phyloP scores from a whole-genome alignment of 92 coral and sea anemone species.

The Zoanthus sansibaricus region DNA sequence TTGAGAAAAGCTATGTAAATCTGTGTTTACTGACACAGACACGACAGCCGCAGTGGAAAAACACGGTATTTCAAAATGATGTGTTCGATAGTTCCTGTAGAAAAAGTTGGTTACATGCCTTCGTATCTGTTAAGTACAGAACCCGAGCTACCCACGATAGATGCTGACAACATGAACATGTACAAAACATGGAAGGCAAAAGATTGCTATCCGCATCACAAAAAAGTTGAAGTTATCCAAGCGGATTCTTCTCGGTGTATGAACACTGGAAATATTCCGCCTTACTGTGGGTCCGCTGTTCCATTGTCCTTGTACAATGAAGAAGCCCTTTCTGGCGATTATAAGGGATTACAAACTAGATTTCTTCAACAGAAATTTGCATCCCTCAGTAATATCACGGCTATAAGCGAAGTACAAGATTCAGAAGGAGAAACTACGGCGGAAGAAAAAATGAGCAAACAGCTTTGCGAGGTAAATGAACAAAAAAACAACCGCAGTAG shows the following conservation, averaged over 20 bases:
- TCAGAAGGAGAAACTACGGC: constrained; percentile 5
- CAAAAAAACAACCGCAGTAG: neutral
- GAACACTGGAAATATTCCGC: neutral
- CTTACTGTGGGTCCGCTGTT: neutral
- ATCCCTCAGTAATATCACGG: constrained; percentile 26
- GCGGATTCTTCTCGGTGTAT: neutral
- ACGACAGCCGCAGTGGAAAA: constrained; percentile 45
- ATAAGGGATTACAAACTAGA: constrained; percentile 11
- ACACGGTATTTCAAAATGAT: constrained; percentile 37
- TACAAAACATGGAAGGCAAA: constrained; percentile 12
- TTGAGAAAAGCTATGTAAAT: constrained; percentile 41
- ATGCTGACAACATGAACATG: constrained; percentile 10
- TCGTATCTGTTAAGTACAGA: constrained; percentile 7
- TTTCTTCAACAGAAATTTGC: constrained; percentile 41
- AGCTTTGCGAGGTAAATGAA: neutral
- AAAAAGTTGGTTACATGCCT: constrained; percentile 5
- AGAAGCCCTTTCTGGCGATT: constrained; percentile 1
- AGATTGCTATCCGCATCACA: neutral
- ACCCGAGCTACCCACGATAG: neutral
- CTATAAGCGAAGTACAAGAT: constrained; percentile 22
- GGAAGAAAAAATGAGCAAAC: neutral
- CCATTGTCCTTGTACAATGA: constrained; percentile 15
- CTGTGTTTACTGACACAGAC: constrained; percentile 43
- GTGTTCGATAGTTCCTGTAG: constrained; percentile 15
- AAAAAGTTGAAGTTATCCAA: neutral